phyloP scores from a whole-genome alignment of 2,888 invertebrate species.

The Drosophila eohydei region DNA sequence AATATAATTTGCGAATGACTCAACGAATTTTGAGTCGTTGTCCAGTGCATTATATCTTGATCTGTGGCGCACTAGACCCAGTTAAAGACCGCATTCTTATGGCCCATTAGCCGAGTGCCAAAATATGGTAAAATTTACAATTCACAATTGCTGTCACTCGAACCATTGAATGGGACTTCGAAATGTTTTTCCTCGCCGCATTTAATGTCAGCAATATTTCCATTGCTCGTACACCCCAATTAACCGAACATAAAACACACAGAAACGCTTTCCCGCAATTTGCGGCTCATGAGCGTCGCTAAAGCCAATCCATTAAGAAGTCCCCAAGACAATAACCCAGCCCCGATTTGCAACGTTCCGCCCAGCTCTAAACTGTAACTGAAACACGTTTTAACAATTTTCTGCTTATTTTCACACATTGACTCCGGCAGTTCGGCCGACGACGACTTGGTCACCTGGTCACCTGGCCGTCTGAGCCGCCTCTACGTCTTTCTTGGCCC shows the following conservation, averaged over 20 bases:
- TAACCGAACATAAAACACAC: constrained; percentile 25
- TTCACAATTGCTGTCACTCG: constrained; percentile 6
- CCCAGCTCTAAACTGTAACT: constrained; percentile 37
- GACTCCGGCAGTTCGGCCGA: constrained; percentile 53
- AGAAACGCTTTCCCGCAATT: constrained; percentile 42
- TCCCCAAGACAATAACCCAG: constrained; percentile 32
- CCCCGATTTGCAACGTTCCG: constrained; percentile 12
- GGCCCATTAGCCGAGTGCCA: constrained; percentile 3
- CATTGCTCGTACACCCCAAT: constrained; percentile 29
- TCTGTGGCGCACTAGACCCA: constrained; percentile 17
- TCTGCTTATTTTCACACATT: constrained; percentile 71
- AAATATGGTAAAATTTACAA: background rate
- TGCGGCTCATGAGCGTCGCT: constrained; percentile 50
- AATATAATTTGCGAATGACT: constrained; percentile 10
- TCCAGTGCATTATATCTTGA: background rate
- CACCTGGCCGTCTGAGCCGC: constrained; percentile 51
- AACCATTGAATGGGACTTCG: background rate
- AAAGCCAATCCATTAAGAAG: constrained; percentile 73
- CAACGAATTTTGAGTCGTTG: constrained; percentile 7
- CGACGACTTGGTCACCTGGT: constrained; percentile 66
- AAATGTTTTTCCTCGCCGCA: constrained; percentile 7
- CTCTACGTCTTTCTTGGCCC: constrained; percentile 40
- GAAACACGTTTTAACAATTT: constrained; percentile 78
- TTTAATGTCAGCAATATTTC: constrained; percentile 26
- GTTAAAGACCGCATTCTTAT: constrained; percentile 33